A percentile compares a stretch with the other conserved stretches of the same genome.
phyloP scores from a whole-genome alignment of 1,140 invertebrate genomes.

The Heliconius congener region DNA sequence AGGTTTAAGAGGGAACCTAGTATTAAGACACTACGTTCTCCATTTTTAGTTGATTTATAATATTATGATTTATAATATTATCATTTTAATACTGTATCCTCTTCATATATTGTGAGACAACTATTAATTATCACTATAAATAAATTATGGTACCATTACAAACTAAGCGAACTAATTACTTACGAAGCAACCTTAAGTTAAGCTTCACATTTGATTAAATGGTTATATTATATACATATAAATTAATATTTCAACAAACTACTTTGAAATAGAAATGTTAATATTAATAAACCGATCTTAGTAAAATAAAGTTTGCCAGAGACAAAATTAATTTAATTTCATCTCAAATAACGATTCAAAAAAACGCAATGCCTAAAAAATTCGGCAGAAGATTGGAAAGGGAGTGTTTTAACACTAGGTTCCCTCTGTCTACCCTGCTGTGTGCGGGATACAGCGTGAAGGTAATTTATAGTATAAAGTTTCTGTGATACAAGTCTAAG shows the following conservation, averaged over 20 bases:
- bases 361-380: no score
- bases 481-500: conserved; percentile 17
- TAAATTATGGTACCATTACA: not conserved
- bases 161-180: conserved; percentile 3
- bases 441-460: no score
- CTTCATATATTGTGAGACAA: not conserved
- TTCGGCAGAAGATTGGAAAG: no score
- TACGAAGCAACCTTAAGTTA: not conserved
- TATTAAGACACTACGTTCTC: no score
- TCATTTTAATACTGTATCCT: no score
- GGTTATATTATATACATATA: not conserved
- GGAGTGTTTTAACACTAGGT: no score
- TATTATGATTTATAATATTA: no score
- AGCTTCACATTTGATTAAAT: not conserved
- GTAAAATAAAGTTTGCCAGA: not conserved
- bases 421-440: no score
- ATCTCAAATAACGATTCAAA: not conserved
- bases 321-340: not conserved
- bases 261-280: not conserved
- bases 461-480: conserved; percentile 1
- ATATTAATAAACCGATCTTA: not conserved
- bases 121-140: not conserved
- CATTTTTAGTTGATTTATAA: no score
- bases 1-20: no score
- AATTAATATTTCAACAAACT: not conserved